These are phyloP conservation scores for Polia nebulosa DNA, from an alignment of 2,888 invertebrate species.

Conservation along the genomic window DNA sequence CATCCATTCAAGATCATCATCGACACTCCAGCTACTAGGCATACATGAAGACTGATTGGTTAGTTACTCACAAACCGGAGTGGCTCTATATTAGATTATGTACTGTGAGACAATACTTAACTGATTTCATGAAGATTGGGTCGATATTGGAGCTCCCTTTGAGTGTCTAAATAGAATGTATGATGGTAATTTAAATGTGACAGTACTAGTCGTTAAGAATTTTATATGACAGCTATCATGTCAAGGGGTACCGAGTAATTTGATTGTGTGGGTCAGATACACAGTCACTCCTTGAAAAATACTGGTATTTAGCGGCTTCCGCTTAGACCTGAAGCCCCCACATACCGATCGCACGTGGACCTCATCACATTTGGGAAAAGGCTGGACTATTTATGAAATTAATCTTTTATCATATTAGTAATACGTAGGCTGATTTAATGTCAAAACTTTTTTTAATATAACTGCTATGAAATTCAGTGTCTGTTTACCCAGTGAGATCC, in stretches of 20 bases:
- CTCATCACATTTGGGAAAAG: too few species aligned
- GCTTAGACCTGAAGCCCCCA: neutral
- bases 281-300: too few species aligned
- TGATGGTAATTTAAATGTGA: neutral
- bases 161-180: neutral
- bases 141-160: constrained; percentile 9
- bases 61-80: constrained; percentile 16
- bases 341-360: too few species aligned
- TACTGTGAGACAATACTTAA: constrained; percentile 2
- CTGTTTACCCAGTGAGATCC: too few species aligned
- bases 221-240: neutral
- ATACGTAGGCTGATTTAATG: too few species aligned
- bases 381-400: too few species aligned
- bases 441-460: too few species aligned
- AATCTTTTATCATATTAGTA: too few species aligned
- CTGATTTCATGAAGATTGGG: neutral
- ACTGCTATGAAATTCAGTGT: too few species aligned
- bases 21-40: constrained; percentile 4
- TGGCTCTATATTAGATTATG: constrained; percentile 25
- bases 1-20: neutral
- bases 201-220: neutral
- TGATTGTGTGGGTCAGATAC: too few species aligned
- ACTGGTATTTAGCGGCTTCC: too few species aligned
- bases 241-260: too few species aligned
- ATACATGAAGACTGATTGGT: constrained; percentile 17